Base-by-base conservation (phyloP, 2,113 vertebrate genomes). In the Charina bottae region DNA sequence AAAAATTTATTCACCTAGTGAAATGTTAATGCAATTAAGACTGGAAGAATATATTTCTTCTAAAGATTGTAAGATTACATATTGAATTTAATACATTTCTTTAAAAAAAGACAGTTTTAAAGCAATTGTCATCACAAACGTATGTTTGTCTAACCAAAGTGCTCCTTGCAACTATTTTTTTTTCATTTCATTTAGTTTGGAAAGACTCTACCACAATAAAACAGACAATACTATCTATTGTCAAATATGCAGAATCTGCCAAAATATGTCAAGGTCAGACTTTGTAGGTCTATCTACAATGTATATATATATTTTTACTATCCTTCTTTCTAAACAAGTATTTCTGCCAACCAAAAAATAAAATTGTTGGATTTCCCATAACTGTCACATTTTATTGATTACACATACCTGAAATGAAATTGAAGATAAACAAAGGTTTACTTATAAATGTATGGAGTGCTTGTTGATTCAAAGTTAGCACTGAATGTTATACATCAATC, bases 101-200 rank as follows among this genome's bases (percentile, higher is more conserved):
- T 85, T 62, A 21, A 19, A 53, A 9, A 12, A 11, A 60, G 26
- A 6, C 58, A 28, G 6, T 10, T 91, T 91, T 88, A 72, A 78
- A 58, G 2, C 4, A 88, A 53, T 28, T 88, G 33, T 19, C 15
- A 24, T 21, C 42, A 92, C 19, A 49, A 12, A 83, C 28, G 4
- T 56, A 11, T 55, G 49, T 33, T 68, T 83, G 86, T 88, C 26
- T 53, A 58, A 49, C 64, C 37, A 58, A 83, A 13, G 37, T 33
- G 58, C 62, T 88, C 56, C 55, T 83, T 88, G 55, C 64, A 83
- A 60, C 42, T 42, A 2, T 60, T 53, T 59, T 87, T 78, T 55
- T 85, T 60, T 37, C 58, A 42, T 85, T 85, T 64, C 83, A 28
- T 90, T 91, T 91, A 85, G 37, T 91, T 64, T 64, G 53, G 42